Percentiles rank a stretch among this genome's conserved stretches.
Conservation (phyloP, 2,888 invertebrate species). For the Caenorhabditis auriculariae region DNA sequence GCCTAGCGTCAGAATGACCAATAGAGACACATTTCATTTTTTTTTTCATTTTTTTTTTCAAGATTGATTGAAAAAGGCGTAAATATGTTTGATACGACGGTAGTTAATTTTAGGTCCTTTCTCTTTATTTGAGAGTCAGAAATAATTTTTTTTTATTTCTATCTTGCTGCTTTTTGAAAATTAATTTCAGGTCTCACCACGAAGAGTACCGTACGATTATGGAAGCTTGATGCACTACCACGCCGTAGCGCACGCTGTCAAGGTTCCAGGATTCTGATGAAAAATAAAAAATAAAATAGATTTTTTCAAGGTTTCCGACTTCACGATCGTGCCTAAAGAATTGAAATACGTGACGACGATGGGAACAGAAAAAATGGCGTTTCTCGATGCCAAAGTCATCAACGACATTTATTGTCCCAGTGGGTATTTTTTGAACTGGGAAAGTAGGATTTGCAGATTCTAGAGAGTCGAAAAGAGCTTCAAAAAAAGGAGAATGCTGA, state of each 20-base stretch:
- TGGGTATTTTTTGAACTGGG: conserved; percentile 25
- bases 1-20: too few relatives aligned
- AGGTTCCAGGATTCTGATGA: conserved; percentile 15
- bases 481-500: too few relatives aligned
- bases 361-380: conserved; percentile 63
- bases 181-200: conserved; percentile 53
- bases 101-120: too few relatives aligned
- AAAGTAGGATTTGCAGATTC: too few relatives aligned
- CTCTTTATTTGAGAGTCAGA: too few relatives aligned
- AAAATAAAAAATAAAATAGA: background rate
- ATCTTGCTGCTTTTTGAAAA: background rate
- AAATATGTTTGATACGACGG: too few relatives aligned
- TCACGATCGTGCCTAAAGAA: conserved; percentile 63
- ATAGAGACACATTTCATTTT: too few relatives aligned
- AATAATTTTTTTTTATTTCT: too few relatives aligned
- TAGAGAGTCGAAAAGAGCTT: too few relatives aligned
- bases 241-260: conserved; percentile 62
- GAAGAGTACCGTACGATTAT: conserved; percentile 60
- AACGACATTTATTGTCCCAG: conserved; percentile 63
- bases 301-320: conserved; percentile 55
- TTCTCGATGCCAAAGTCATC: conserved; percentile 62
- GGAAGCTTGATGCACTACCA: conserved; percentile 63
- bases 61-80: too few relatives aligned
- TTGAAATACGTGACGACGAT: conserved; percentile 63
- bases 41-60: too few relatives aligned